Evolutionary conservation across 2,797 vertebrate species (phyloP).

Genomic region (Eulemur albifrons): DNA sequence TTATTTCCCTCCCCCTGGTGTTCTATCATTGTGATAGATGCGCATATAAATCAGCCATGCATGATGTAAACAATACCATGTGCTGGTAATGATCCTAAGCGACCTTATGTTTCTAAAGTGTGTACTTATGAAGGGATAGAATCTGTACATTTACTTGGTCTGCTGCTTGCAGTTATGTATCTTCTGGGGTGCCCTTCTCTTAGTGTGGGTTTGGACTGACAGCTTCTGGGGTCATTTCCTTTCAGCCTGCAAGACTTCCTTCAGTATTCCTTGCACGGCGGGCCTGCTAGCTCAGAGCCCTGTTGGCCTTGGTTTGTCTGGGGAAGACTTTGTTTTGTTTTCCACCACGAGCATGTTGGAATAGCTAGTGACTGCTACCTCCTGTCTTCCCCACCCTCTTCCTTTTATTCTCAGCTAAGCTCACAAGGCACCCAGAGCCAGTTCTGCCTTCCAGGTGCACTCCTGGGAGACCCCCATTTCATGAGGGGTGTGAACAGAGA

Average conservation of each 20-base stretch:
- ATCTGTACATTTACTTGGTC: not conserved
- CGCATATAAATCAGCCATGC: too few relatives aligned
- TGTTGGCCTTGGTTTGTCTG: not conserved
- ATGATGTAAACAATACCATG: rapidly evolving
- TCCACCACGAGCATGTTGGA: not conserved
- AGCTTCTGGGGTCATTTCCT: not conserved
- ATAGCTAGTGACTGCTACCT: not conserved
- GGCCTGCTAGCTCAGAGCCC: not conserved
- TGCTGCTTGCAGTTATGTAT: rapidly evolving
- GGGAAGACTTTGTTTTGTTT: not conserved
- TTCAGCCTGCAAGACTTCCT: not conserved
- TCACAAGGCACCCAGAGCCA: too few relatives aligned
- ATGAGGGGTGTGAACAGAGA: not conserved
- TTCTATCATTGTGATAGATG: not conserved
- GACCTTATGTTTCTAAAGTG: not conserved
- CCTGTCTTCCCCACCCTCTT: not conserved
- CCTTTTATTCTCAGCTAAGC: not conserved
- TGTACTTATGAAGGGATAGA: too few relatives aligned
- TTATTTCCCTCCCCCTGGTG: too few relatives aligned
- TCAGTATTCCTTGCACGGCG: not conserved
- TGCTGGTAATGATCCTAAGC: not conserved
- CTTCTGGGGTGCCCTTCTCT: not conserved
- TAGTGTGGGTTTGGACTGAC: not conserved
- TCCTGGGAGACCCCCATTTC: rapidly evolving
- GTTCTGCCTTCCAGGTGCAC: not conserved